Percentiles rank a stretch among this genome's conserved stretches.
Conservation (phyloP, 1,140 invertebrate genomes). For the Drosophila sucinea region DNA sequence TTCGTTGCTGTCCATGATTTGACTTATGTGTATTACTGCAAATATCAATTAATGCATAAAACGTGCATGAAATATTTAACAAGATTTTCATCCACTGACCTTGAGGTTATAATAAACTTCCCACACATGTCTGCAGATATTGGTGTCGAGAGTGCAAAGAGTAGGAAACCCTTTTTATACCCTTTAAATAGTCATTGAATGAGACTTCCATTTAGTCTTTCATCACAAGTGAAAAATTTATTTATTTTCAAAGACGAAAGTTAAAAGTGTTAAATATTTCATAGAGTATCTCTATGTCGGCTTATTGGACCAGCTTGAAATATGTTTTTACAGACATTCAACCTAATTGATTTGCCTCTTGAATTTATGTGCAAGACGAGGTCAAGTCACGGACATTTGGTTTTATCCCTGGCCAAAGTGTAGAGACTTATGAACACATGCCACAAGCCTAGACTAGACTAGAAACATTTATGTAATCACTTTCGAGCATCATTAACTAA, state of each 20-base stretch:
- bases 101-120: slow-evolving; percentile 58
- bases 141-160: background rate
- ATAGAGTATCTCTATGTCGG: background rate
- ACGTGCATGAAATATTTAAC: slow-evolving; percentile 72
- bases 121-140: slow-evolving; percentile 27
- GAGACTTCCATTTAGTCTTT: background rate
- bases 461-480: slow-evolving; percentile 55
- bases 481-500: slow-evolving; percentile 53
- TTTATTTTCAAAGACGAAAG: slow-evolving; percentile 21
- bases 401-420: slow-evolving; percentile 16
- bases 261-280: too few relatives aligned
- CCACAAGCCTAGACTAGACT: slow-evolving; percentile 26
- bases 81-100: slow-evolving; percentile 53
- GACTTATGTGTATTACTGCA: slow-evolving; percentile 78
- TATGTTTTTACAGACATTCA: slow-evolving; percentile 41
- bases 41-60: slow-evolving; percentile 77
- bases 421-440: background rate
- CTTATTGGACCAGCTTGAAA: background rate
- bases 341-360: slow-evolving; percentile 72
- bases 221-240: too few relatives aligned
- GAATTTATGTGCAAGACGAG: slow-evolving; percentile 58
- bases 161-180: background rate
- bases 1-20: slow-evolving; percentile 60
- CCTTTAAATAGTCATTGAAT: background rate
- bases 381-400: slow-evolving; percentile 48